A percentile compares a stretch with the other conserved stretches of the same genome.
These are phyloP conservation scores for Andrena chrysosceles DNA, from an alignment of 2,888 invertebrate genomes.

Conservation along the genomic window DNA sequence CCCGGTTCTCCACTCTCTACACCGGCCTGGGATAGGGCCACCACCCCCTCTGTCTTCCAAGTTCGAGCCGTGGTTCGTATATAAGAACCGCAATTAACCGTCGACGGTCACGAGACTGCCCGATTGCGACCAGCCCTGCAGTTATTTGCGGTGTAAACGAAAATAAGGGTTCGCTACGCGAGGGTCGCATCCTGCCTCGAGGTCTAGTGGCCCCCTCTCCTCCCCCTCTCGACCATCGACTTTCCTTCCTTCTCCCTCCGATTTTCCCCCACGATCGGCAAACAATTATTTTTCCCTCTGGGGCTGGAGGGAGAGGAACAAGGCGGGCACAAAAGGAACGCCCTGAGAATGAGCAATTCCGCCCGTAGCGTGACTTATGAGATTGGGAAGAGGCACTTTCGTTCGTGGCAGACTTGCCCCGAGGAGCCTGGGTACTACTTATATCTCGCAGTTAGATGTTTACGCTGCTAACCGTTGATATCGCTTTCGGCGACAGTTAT, in stretches of 20 bases:
- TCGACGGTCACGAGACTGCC: slow-evolving; percentile 50
- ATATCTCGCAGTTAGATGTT: slow-evolving; percentile 18
- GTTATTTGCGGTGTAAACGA: slow-evolving; percentile 74
- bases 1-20: slow-evolving; percentile 6
- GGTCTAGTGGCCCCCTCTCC: neutral
- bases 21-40: neutral
- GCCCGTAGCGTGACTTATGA: slow-evolving; percentile 48
- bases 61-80: slow-evolving; percentile 55
- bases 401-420: slow-evolving; percentile 27
- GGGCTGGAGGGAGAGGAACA: slow-evolving; percentile 13
- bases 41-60: slow-evolving; percentile 48
- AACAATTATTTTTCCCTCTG: slow-evolving; percentile 69
- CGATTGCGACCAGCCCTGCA: slow-evolving; percentile 50
- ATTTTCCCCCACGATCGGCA: slow-evolving; percentile 57
- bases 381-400: slow-evolving; percentile 38
- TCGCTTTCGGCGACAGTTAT: slow-evolving; percentile 23
- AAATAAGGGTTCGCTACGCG: slow-evolving; percentile 62
- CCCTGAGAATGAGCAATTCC: slow-evolving; percentile 60
- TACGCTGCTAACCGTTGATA: slow-evolving; percentile 17
- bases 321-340: slow-evolving; percentile 26
- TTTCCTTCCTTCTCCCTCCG: neutral
- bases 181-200: neutral
- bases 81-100: slow-evolving; percentile 75
- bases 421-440: slow-evolving; percentile 32
- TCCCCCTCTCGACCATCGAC: neutral